Evolutionary conservation across 2,888 invertebrate species (phyloP).

Genomic region (Venusia cambrica): DNA sequence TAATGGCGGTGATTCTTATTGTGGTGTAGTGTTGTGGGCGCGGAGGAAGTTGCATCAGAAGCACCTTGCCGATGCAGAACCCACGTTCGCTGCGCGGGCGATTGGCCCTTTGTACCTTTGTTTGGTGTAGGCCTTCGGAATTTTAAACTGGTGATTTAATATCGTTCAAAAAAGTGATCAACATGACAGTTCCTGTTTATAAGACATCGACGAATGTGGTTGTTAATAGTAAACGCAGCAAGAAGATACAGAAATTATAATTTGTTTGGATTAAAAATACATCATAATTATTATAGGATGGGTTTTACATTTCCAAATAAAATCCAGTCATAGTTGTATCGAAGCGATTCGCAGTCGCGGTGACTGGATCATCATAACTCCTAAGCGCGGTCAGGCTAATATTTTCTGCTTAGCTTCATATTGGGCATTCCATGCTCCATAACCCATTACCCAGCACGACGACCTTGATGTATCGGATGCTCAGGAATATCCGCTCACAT

Average conservation of each 20-base stretch:
- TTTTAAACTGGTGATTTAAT: conserved; percentile 11
- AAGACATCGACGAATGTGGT: too few species aligned
- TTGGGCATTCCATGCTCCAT: conserved; percentile 11
- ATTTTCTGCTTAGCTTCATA: conserved; percentile 13
- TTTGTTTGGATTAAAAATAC: too few species aligned
- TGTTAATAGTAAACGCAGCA: too few species aligned
- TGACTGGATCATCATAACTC: too few species aligned
- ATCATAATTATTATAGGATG: too few species aligned
- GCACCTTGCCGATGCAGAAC: conserved; percentile 46
- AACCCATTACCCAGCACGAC: conserved; percentile 5
- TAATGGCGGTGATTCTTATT: conserved; percentile 33
- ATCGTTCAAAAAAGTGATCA: conserved; percentile 8
- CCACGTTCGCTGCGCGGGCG: conserved; percentile 49
- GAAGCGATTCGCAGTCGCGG: too few species aligned
- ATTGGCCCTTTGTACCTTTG: conserved; percentile 48
- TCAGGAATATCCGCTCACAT: conserved; percentile 17
- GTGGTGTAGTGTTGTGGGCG: conserved; percentile 49
- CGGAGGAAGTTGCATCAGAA: conserved; percentile 68
- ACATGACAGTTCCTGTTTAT: too few species aligned
- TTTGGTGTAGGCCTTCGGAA: conserved; percentile 10
- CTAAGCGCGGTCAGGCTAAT: conserved; percentile 12
- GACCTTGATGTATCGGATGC: conserved; percentile 21
- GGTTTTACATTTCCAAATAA: too few species aligned
- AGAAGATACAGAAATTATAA: too few species aligned
- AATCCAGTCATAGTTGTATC: too few species aligned